Percentiles rank a stretch among this genome's conserved stretches.
Conservation (phyloP, 2,797 vertebrate species). For the Luscinia luscinia region DNA sequence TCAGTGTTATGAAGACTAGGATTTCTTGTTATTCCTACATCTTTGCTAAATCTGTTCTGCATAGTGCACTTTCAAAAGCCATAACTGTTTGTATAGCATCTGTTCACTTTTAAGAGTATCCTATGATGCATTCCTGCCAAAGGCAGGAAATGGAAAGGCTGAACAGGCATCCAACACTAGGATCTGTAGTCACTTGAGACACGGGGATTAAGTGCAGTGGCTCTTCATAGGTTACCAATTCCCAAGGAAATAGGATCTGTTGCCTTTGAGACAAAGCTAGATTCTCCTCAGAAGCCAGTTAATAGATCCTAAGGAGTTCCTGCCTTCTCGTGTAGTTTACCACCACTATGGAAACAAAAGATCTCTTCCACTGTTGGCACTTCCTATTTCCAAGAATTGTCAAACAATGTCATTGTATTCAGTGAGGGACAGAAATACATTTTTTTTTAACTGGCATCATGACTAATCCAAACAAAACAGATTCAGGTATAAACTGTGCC, state of each 20-base stretch:
- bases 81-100: not conserved
- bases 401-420: accelerated
- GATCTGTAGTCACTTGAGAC: not conserved
- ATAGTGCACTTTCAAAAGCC: not conserved
- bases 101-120: not conserved
- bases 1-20: not conserved
- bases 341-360: not conserved
- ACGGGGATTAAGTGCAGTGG: accelerated
- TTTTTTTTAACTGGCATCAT: not conserved
- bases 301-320: not conserved
- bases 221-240: not conserved
- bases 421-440: not conserved
- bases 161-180: not conserved
- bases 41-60: not conserved
- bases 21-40: not conserved
- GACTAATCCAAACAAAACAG: not conserved
- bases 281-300: not conserved
- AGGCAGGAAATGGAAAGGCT: not conserved
- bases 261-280: not conserved
- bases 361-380: not conserved
- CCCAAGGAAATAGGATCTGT: not conserved
- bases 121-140: not conserved
- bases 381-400: not conserved
- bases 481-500: not conserved
- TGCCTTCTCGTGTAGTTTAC: not conserved